phyloP scores from a whole-genome alignment of 2,797 vertebrate species.

The Aselliscus stoliczkanus region DNA sequence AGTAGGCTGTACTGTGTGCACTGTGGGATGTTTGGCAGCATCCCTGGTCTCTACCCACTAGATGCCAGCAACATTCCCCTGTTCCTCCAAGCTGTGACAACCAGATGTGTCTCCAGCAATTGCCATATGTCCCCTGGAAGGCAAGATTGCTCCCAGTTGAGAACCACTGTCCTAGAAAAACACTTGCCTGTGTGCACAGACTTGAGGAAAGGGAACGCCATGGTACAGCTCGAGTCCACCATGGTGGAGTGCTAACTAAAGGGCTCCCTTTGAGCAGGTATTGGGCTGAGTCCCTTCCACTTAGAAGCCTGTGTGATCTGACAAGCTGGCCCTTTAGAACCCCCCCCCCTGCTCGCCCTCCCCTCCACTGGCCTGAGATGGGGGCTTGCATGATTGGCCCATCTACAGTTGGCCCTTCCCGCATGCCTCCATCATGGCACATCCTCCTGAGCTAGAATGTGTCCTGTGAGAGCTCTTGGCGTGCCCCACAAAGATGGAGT shows the following conservation, averaged over 20 bases:
- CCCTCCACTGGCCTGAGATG: accelerated
- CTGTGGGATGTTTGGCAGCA: neutral
- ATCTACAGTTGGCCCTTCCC: accelerated
- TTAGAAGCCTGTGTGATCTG: neutral
- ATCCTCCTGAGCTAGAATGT: too few relatives aligned
- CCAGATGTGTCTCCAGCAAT: neutral
- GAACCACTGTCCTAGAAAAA: neutral
- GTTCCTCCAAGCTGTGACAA: neutral
- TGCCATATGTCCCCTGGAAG: neutral
- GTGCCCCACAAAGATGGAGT: neutral
- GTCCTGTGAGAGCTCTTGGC: accelerated
- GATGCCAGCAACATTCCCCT: neutral
- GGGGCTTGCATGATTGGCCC: neutral
- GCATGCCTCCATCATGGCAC: accelerated
- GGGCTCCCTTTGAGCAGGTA: accelerated
- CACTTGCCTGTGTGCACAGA: neutral
- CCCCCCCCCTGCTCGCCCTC: neutral
- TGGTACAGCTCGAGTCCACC: too few relatives aligned
- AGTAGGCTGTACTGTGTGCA: neutral
- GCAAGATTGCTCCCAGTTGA: neutral
- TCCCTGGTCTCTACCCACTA: neutral
- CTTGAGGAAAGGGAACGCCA: accelerated
- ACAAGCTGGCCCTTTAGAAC: neutral
- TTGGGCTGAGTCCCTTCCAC: neutral
- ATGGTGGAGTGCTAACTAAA: accelerated